Evolutionary conservation across 2,888 invertebrate species (phyloP).

Genomic region (Diadromus collaris): DNA sequence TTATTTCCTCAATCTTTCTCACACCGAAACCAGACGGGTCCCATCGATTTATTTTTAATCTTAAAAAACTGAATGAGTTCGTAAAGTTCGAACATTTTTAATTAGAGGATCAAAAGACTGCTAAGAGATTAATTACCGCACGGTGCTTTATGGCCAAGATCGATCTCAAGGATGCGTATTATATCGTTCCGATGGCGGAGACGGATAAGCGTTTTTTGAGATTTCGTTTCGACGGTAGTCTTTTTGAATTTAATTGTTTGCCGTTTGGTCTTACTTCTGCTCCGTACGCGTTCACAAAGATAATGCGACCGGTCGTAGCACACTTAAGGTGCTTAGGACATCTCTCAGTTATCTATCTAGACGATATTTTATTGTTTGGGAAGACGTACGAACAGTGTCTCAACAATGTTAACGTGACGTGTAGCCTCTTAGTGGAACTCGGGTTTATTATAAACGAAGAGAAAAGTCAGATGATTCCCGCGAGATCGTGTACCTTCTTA

Average conservation of each 20-base stretch:
- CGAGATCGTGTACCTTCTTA: background rate
- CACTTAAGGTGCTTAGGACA: constrained; percentile 14
- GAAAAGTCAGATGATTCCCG: constrained; percentile 7
- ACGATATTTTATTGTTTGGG: constrained; percentile 24
- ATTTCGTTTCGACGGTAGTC: constrained; percentile 56
- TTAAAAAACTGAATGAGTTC: no score
- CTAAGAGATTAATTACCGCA: no score
- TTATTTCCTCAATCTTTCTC: no score
- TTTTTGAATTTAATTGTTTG: constrained; percentile 63
- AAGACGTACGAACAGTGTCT: background rate
- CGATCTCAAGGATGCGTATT: constrained; percentile 30
- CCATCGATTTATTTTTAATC: no score
- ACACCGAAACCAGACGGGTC: no score
- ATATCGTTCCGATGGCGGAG: constrained; percentile 50
- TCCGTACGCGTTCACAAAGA: constrained; percentile 54
- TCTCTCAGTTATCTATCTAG: constrained; percentile 31
- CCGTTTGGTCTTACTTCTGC: constrained; percentile 38
- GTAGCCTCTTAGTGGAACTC: background rate
- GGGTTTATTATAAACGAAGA: background rate
- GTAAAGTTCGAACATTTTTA: no score
- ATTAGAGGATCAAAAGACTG: no score
- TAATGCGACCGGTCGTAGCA: background rate
- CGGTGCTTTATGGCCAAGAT: no score
- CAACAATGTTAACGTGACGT: constrained; percentile 4
- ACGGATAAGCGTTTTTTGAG: constrained; percentile 63